A percentile compares a stretch with the other conserved stretches of the same genome.
Evolutionary conservation across 2,888 invertebrate species (phyloP).

Genomic region (Tenthredo distinguenda): DNA sequence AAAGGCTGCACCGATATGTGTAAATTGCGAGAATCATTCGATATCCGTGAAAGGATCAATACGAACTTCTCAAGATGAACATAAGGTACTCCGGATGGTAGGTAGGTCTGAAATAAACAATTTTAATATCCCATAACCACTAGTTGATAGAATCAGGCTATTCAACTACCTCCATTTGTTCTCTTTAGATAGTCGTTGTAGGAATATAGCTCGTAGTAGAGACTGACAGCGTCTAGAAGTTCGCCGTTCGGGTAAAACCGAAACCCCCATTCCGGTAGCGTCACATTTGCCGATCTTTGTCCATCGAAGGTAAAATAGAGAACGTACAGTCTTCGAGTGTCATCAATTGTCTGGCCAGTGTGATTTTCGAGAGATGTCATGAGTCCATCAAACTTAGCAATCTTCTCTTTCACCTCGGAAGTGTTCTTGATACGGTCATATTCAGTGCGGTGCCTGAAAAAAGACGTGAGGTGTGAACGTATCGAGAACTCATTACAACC

Average conservation of each 20-base stretch:
- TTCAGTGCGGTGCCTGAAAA: slow-evolving; percentile 64
- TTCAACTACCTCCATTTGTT: slow-evolving; percentile 79
- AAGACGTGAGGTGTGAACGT: neutral
- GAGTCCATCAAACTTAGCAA: slow-evolving; percentile 53
- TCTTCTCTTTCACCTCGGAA: slow-evolving; percentile 54
- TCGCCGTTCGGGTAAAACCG: slow-evolving; percentile 79
- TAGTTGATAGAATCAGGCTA: neutral
- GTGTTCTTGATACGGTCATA: slow-evolving; percentile 58
- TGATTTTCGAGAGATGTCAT: slow-evolving; percentile 61
- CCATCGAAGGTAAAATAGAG: slow-evolving; percentile 70
- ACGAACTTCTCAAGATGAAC: neutral
- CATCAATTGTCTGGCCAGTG: slow-evolving; percentile 59
- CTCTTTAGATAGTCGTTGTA: slow-evolving; percentile 79
- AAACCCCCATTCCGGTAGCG: slow-evolving; percentile 81
- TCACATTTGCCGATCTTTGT: slow-evolving; percentile 79
- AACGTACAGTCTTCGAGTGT: slow-evolving; percentile 56
- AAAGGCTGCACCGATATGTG: too few relatives aligned
- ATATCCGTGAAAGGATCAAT: too few relatives aligned
- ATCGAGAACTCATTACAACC: neutral
- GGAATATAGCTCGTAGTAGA: slow-evolving; percentile 81
- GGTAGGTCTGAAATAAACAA: neutral
- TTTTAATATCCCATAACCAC: neutral
- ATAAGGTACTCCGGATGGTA: neutral
- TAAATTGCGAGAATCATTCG: too few relatives aligned
- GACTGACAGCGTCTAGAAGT: slow-evolving; percentile 79